Evolutionary conservation across 2,888 invertebrate genomes (phyloP).

Genomic region (Drosophila bunnanda): DNA sequence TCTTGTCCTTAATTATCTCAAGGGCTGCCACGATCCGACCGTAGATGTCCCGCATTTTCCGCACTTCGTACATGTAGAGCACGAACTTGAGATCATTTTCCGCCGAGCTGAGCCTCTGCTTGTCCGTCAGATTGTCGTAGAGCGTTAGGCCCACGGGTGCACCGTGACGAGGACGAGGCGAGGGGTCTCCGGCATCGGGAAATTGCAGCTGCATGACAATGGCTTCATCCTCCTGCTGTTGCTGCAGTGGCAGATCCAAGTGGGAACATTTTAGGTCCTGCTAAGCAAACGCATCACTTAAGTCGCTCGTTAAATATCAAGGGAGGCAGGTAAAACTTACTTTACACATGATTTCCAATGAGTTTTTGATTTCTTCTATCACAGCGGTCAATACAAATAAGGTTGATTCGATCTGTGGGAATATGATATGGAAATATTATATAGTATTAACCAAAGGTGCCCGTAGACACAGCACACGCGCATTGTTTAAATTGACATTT

Average conservation of each 20-base stretch:
- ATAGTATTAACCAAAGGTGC: not conserved
- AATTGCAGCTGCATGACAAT: constrained; percentile 71
- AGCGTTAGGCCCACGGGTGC: constrained; percentile 73
- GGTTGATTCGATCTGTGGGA: constrained; percentile 86
- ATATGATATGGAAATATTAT: not conserved
- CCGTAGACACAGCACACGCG: no score
- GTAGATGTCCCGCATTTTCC: constrained; percentile 84
- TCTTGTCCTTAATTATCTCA: constrained; percentile 82
- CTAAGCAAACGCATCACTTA: accelerated
- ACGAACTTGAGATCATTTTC: constrained; percentile 83
- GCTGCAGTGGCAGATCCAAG: constrained; percentile 75
- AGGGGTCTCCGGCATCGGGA: constrained; percentile 49
- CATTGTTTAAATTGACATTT: not conserved
- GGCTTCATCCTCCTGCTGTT: constrained; percentile 66
- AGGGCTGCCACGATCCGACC: constrained; percentile 80
- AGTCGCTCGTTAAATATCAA: not conserved
- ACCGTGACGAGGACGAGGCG: constrained; percentile 72
- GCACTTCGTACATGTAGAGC: constrained; percentile 83
- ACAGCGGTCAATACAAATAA: constrained; percentile 87
- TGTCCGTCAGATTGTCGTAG: constrained; percentile 71
- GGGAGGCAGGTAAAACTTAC: constrained; percentile 33
- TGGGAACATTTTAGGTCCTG: constrained; percentile 82
- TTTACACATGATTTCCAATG: constrained; percentile 87
- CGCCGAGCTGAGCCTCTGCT: constrained; percentile 67
- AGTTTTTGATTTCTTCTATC: constrained; percentile 87